These are phyloP conservation scores for Urosaurus nigricauda DNA, from an alignment of 2,797 vertebrate genomes.

Conservation along the genomic window DNA sequence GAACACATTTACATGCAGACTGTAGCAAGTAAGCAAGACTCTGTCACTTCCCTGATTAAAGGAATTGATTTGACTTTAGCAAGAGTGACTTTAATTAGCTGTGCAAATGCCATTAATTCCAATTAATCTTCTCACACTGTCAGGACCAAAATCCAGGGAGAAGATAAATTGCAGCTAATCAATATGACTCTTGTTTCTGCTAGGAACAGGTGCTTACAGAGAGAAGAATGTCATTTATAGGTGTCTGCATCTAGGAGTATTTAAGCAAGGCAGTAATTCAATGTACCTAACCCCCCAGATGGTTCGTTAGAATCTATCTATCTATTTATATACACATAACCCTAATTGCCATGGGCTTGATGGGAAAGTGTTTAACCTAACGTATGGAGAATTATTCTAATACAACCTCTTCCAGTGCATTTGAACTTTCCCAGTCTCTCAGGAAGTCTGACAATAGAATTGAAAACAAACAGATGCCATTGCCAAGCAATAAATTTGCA, in stretches of 20 bases:
- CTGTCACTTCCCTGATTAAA: slow-evolving; percentile 80
- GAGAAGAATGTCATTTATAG: slow-evolving; percentile 74
- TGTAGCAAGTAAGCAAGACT: slow-evolving; percentile 70
- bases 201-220: slow-evolving; percentile 71
- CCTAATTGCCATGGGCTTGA: slow-evolving; percentile 70
- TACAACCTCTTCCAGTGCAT: slow-evolving; percentile 32
- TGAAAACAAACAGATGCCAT: slow-evolving; percentile 27
- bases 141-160: slow-evolving; percentile 78
- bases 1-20: slow-evolving; percentile 73
- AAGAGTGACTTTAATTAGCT: slow-evolving; percentile 84
- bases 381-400: slow-evolving; percentile 61
- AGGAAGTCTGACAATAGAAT: slow-evolving; percentile 10
- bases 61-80: slow-evolving; percentile 79
- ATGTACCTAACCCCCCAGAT: slow-evolving; percentile 58
- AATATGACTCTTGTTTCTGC: slow-evolving; percentile 79
- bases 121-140: slow-evolving; percentile 81
- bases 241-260: slow-evolving; percentile 72
- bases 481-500: slow-evolving; percentile 28
- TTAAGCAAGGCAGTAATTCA: slow-evolving; percentile 79
- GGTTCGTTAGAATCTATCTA: slow-evolving; percentile 67
- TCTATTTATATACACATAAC: slow-evolving; percentile 39
- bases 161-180: slow-evolving; percentile 82
- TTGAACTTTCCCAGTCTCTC: slow-evolving; percentile 9
- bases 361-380: slow-evolving; percentile 56
- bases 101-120: slow-evolving; percentile 83